These are phyloP conservation scores for Antechinus stuartii DNA, from an alignment of 2,113 vertebrate species.

Conservation along the genomic window DNA sequence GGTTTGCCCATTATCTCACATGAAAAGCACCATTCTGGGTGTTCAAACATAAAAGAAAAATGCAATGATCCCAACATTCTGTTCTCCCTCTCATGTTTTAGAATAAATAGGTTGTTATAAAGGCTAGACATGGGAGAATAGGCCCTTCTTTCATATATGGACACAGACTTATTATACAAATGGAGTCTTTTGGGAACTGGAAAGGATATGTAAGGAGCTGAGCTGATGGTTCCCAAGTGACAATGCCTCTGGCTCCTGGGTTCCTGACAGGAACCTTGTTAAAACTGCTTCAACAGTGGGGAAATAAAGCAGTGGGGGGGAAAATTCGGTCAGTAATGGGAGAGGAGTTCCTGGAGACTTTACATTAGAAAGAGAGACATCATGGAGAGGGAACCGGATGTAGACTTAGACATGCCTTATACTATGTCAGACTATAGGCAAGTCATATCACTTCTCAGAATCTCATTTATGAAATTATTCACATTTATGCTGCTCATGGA, in stretches of 20 bases:
- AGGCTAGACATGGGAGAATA: neutral
- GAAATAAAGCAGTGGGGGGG: neutral
- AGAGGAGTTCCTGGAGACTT: neutral
- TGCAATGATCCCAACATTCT: neutral
- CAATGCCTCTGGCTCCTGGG: neutral
- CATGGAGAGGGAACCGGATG: neutral
- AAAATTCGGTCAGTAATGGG: neutral
- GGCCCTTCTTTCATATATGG: neutral
- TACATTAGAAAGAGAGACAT: neutral
- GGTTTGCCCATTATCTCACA: neutral
- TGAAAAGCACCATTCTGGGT: neutral
- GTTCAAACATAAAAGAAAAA: conserved; percentile 9
- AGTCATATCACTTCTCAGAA: neutral
- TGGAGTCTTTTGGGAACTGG: neutral
- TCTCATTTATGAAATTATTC: neutral
- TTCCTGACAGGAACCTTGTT: neutral
- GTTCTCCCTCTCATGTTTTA: neutral
- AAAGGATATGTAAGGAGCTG: neutral
- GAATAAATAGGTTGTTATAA: neutral
- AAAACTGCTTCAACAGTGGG: neutral
- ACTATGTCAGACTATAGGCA: neutral
- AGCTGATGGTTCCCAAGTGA: neutral
- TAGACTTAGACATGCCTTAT: neutral
- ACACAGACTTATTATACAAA: neutral
- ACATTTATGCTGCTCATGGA: neutral